These are phyloP conservation scores for Drosophila kikkawai DNA, from an alignment of 1,140 invertebrate genomes.

Conservation along the genomic window DNA sequence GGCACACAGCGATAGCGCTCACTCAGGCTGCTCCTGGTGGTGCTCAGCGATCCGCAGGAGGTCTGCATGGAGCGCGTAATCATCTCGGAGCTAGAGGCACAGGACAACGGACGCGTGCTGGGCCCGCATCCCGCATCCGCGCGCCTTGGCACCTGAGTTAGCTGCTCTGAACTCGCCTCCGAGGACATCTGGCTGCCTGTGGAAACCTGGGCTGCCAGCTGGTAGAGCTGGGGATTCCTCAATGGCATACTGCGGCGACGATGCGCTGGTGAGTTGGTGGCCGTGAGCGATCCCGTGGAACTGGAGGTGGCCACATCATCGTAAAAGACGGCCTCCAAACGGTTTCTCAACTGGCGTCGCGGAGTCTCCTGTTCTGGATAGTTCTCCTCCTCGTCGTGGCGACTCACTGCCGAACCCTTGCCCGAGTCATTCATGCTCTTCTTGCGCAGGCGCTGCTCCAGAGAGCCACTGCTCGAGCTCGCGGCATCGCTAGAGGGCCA, in stretches of 20 bases:
- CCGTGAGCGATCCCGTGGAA: slow-evolving; percentile 75
- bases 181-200: slow-evolving; percentile 73
- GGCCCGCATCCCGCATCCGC: slow-evolving; percentile 37
- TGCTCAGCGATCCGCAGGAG: slow-evolving; percentile 84
- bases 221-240: slow-evolving; percentile 78
- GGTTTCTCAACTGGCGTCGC: slow-evolving; percentile 54
- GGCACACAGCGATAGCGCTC: slow-evolving; percentile 87
- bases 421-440: slow-evolving; percentile 85
- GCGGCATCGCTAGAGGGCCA: slow-evolving; percentile 86
- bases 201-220: slow-evolving; percentile 71
- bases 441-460: slow-evolving; percentile 82
- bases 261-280: slow-evolving; percentile 77
- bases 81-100: slow-evolving; percentile 85
- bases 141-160: slow-evolving; percentile 71
- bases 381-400: slow-evolving; percentile 82
- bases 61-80: slow-evolving; percentile 91
- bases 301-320: slow-evolving; percentile 75
- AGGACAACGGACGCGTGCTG: slow-evolving; percentile 61
- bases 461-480: slow-evolving; percentile 72
- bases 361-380: slow-evolving; percentile 47
- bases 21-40: slow-evolving; percentile 76
- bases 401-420: slow-evolving; percentile 86
- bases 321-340: slow-evolving; percentile 69
- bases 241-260: slow-evolving; percentile 78
- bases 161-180: slow-evolving; percentile 82